A percentile compares a stretch with the other conserved stretches of the same genome.
phyloP scores from a whole-genome alignment of 2,797 vertebrate genomes.

The Myripristis murdjan region DNA sequence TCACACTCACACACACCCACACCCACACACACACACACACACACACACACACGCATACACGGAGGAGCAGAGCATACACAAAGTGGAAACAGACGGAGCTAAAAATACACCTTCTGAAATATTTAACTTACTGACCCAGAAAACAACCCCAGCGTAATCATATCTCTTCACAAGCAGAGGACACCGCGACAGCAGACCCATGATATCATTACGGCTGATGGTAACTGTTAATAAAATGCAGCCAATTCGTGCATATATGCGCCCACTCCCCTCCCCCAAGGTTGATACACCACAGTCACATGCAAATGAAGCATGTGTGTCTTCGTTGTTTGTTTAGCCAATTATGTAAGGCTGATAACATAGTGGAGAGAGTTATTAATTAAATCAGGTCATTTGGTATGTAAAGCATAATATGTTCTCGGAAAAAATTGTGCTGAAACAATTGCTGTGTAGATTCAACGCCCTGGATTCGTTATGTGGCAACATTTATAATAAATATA shows the following conservation, averaged over 20 bases:
- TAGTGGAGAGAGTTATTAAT: not conserved
- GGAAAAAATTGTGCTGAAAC: not conserved
- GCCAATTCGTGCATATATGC: slow-evolving; percentile 20
- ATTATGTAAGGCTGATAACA: not conserved
- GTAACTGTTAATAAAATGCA: slow-evolving; percentile 51
- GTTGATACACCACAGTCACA: slow-evolving; percentile 25
- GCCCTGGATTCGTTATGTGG: not conserved
- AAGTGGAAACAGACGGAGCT: slow-evolving; percentile 84
- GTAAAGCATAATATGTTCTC: slow-evolving; percentile 7
- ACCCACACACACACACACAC: slow-evolving; percentile 34
- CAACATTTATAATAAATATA: not conserved
- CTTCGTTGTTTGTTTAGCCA: slow-evolving; percentile 3
- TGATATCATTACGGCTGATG: slow-evolving; percentile 82
- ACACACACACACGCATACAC: slow-evolving; percentile 31
- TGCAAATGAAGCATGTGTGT: slow-evolving; percentile 12
- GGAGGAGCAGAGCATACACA: slow-evolving; percentile 55
- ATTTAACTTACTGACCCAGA: slow-evolving; percentile 91
- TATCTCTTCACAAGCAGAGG: slow-evolving; percentile 79
- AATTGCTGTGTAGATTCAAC: not conserved
- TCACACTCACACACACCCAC: slow-evolving; percentile 35
- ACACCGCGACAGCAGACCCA: slow-evolving; percentile 59
- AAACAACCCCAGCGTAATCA: slow-evolving; percentile 81
- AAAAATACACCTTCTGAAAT: slow-evolving; percentile 90
- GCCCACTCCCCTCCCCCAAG: slow-evolving; percentile 1
- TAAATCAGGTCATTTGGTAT: slow-evolving; percentile 28